These are phyloP conservation scores for Phasianus colchicus DNA, from an alignment of 2,113 vertebrate species.

Conservation along the genomic window DNA sequence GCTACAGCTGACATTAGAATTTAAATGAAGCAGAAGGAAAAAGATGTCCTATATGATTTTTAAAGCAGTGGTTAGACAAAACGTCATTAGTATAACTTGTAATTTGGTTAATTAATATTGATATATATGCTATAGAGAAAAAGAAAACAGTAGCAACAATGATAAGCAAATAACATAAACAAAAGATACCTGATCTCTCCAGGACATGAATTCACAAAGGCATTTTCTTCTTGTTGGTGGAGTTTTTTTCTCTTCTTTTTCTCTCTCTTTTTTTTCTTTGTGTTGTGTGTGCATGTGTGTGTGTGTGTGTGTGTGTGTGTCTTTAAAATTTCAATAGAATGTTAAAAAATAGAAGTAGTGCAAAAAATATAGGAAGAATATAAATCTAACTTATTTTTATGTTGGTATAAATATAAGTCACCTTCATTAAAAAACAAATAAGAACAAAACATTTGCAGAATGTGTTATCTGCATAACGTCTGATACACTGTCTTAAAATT, in stretches of 20 bases:
- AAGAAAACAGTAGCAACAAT: not conserved
- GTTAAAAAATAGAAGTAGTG: not conserved
- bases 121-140: not conserved
- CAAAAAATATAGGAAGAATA: not conserved
- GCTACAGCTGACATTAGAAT: not conserved
- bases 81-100: not conserved
- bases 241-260: no score
- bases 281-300: no score
- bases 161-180: not conserved
- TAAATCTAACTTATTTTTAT: not conserved
- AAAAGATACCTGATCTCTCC: not conserved
- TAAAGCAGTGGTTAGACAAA: not conserved
- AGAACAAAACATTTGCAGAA: not conserved
- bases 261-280: not conserved
- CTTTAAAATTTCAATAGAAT: not conserved
- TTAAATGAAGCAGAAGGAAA: constrained; percentile 30
- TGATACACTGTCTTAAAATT: not conserved
- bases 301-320: no score
- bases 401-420: not conserved
- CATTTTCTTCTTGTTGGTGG: not conserved
- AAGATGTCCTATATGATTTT: not conserved
- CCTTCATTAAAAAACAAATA: not conserved
- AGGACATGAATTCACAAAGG: not conserved
- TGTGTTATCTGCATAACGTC: not conserved
- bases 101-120: not conserved